Evolutionary conservation across 2,888 invertebrate genomes (phyloP).

Genomic region (Mamestra brassicae): DNA sequence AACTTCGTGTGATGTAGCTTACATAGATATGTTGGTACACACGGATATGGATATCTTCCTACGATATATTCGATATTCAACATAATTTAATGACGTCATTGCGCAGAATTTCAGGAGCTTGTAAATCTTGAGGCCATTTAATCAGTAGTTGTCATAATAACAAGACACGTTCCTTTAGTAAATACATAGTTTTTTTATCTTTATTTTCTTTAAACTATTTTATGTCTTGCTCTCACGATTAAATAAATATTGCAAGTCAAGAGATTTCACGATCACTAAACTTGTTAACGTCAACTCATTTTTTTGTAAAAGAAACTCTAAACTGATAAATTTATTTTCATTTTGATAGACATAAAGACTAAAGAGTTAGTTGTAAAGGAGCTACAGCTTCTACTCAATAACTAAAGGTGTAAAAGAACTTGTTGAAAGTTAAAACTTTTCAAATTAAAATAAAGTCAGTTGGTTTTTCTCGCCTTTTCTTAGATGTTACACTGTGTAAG

Average conservation of each 20-base stretch:
- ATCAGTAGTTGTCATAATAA: background rate
- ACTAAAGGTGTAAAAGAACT: slow-evolving; percentile 37
- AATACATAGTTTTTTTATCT: background rate
- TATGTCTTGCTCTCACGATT: background rate
- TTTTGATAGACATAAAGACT: slow-evolving; percentile 15
- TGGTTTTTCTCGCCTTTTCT: slow-evolving; percentile 22
- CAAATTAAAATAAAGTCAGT: slow-evolving; percentile 51
- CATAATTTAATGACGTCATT: slow-evolving; percentile 4
- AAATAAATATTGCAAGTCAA: background rate
- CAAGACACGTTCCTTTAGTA: background rate
- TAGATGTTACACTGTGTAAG: slow-evolving; percentile 13
- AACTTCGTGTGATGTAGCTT: background rate
- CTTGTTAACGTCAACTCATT: background rate
- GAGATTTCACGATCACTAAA: background rate
- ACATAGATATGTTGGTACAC: background rate
- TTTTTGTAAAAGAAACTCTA: slow-evolving; percentile 2
- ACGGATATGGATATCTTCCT: background rate
- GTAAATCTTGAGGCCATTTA: background rate
- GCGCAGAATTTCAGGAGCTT: background rate
- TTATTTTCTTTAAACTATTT: background rate
- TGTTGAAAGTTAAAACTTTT: slow-evolving; percentile 46
- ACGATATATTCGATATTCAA: slow-evolving; percentile 8
- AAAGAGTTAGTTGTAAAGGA: slow-evolving; percentile 15
- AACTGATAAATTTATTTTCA: slow-evolving; percentile 24
- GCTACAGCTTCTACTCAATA: slow-evolving; percentile 32